Evolutionary conservation across 2,888 invertebrate genomes (phyloP), one percentile per base, ranked within the genome.

Genomic region (Ceraclea dissimilis): DNA sequence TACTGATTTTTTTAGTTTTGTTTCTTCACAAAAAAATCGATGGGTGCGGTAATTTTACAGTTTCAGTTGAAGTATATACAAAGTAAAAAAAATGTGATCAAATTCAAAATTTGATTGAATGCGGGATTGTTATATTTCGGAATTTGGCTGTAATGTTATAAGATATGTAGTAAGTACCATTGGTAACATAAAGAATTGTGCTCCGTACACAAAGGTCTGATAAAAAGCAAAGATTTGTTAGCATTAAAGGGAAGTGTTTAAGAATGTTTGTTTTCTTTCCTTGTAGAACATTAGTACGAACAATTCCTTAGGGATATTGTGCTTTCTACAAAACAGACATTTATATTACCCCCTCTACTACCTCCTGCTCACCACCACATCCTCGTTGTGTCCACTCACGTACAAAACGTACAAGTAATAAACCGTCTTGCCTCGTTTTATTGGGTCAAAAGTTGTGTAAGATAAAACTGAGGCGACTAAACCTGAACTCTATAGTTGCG

Each of bases 371-470:
- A 13, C 16, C 13, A 16, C n/a, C 13, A 16, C 5, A 39, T 16
- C 39, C 39, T 16, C 39, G n/a, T 16, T 8, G n/a, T 39, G 39
- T 39, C 39, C 39, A 18, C 55, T 55, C 58, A 58, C 58, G 58
- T 58, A 43, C 51, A 21, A 52, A 49, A 52, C 55, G 58, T 58
- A 49, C 55, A 55, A 56, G 55, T 52, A 58, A 58, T 58, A 58
- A 58, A 58, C 52, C 49, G 55, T 55, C 52, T 21, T 56, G 53
- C 39, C 43, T 56, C 49, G 55, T 58, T 58, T 58, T 56, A 58
- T 58, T 56, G 58, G 58, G 58, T 58, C 55, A 52, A 54, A 58
- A 58, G 58, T 58, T 58, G 58, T 54, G 53, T 46, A 54, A 54
- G 54, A 56, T 49, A 44, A 49, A 49, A 54, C 19, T 26, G 16